Conservation (phyloP, 2,113 vertebrate genomes). For the Shinisaurus crocodilurus region DNA sequence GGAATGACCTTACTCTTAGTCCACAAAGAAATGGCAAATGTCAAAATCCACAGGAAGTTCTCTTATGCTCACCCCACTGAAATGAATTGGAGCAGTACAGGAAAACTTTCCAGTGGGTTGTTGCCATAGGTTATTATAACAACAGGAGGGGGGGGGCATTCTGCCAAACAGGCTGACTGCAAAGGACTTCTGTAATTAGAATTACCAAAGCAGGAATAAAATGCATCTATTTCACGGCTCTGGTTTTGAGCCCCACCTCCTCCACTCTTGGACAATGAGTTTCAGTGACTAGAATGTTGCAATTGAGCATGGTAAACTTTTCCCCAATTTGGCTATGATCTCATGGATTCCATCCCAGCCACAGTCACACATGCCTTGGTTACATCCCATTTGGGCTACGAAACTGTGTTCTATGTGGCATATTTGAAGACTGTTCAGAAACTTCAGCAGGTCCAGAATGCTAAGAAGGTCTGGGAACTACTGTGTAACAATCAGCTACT, state of each 20-base stretch:
- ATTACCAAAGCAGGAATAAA: not conserved
- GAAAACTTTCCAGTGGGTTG: not conserved
- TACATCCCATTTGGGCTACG: too few species aligned
- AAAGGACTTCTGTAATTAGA: not conserved
- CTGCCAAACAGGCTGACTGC: not conserved
- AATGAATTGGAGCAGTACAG: not conserved
- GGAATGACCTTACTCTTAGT: constrained; percentile 46
- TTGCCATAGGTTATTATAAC: not conserved
- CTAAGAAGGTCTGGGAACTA: not conserved
- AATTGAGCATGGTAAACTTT: too few species aligned
- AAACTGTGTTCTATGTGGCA: too few species aligned
- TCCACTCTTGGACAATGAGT: not conserved
- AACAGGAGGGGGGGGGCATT: not conserved
- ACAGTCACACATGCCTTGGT: too few species aligned
- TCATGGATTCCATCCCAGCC: not conserved
- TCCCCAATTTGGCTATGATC: not conserved
- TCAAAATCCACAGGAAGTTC: not conserved
- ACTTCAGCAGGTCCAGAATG: too few species aligned
- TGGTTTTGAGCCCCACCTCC: not conserved
- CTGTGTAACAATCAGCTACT: not conserved
- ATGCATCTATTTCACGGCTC: not conserved
- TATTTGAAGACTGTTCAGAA: too few species aligned
- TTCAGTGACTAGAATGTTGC: not conserved
- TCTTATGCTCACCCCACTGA: not conserved
- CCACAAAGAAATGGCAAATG: constrained; percentile 43